These are phyloP conservation scores for Stomatorhinus ivindoensis DNA, from an alignment of 2,113 vertebrate species.

Conservation along the genomic window DNA sequence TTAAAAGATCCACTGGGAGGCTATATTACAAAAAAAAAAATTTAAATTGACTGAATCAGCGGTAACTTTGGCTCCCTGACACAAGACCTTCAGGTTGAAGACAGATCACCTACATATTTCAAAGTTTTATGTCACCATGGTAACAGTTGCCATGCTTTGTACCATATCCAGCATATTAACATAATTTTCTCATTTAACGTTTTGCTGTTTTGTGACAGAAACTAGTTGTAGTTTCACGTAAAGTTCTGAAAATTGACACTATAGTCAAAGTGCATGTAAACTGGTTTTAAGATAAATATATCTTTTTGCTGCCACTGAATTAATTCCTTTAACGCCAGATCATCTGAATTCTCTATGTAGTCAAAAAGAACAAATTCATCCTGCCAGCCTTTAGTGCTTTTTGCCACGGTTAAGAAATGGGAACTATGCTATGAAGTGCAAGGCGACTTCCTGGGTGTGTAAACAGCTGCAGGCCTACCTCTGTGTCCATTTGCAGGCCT, in stretches of 20 bases:
- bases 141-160: not conserved
- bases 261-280: not conserved
- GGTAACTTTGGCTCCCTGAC: not conserved
- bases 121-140: not conserved
- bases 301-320: not conserved
- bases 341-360: slow-evolving; percentile 13
- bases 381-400: slow-evolving; percentile 18
- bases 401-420: not conserved
- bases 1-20: not conserved
- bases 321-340: slow-evolving; percentile 18
- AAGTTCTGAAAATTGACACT: not conserved
- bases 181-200: not conserved
- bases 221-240: not conserved
- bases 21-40: not conserved
- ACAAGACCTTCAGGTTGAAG: not conserved
- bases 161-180: not conserved
- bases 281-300: not conserved
- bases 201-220: not conserved
- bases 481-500: too few species aligned
- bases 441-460: slow-evolving; percentile 13
- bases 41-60: not conserved
- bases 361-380: slow-evolving; percentile 23
- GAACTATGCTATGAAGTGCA: not conserved
- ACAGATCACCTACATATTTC: not conserved
- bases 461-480: slow-evolving; percentile 27